phyloP scores from a whole-genome alignment of 2,888 invertebrate species.

The Dyspetes luteomarginatus region DNA sequence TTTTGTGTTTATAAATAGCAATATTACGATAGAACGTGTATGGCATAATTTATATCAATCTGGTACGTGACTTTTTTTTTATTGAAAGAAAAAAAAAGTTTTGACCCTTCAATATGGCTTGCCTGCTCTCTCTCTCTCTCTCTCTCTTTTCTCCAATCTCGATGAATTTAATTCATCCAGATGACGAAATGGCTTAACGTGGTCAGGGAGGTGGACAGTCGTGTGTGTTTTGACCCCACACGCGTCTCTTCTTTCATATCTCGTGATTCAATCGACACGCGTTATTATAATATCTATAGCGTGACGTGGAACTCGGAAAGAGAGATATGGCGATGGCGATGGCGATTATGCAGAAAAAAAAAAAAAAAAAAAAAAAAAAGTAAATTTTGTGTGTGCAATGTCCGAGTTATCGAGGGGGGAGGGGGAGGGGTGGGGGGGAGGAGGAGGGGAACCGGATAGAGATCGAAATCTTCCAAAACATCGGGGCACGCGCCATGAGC shows the following conservation, averaged over 20 bases:
- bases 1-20: too few relatives aligned
- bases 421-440: neutral
- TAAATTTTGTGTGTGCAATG: neutral
- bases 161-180: conserved; percentile 45
- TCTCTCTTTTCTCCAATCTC: neutral
- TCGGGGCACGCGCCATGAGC: conserved; percentile 8
- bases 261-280: conserved; percentile 25
- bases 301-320: conserved; percentile 20
- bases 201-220: neutral
- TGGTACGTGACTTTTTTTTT: conserved; percentile 31
- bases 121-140: too few relatives aligned
- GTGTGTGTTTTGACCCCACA: conserved; percentile 26
- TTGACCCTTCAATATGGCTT: too few relatives aligned
- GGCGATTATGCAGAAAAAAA: neutral
- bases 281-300: conserved; percentile 15
- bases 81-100: conserved; percentile 19
- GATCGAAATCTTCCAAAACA: conserved; percentile 20
- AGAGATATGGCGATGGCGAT: neutral
- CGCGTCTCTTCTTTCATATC: conserved; percentile 20
- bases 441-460: too few relatives aligned
- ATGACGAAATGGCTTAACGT: conserved; percentile 43
- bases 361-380: too few relatives aligned
- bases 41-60: conserved; percentile 46
- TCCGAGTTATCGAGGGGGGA: neutral
- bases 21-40: conserved; percentile 2